Evolutionary conservation across 1,140 invertebrate species (phyloP).

Genomic region (Tetramorium alpestre): DNA sequence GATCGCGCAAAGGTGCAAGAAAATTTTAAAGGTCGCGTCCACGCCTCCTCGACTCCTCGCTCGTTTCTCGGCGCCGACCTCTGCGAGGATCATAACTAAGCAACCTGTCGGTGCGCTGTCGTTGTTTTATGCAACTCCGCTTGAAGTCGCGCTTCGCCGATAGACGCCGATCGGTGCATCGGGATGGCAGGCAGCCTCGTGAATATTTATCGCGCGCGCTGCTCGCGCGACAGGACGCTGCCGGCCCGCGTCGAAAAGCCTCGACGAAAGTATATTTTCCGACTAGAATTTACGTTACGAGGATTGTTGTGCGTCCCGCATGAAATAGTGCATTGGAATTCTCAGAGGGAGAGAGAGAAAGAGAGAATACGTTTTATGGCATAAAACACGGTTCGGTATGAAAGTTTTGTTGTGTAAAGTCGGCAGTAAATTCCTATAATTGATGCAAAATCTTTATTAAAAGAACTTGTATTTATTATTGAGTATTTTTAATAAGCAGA

Average conservation of each 20-base stretch:
- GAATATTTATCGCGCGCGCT: constrained; percentile 68
- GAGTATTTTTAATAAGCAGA: neutral
- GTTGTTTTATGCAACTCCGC: constrained; percentile 76
- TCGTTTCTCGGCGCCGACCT: constrained; percentile 65
- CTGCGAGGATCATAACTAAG: constrained; percentile 77
- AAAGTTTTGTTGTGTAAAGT: neutral
- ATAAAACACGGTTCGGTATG: neutral
- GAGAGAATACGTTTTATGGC: constrained; percentile 14
- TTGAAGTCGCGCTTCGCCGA: constrained; percentile 56
- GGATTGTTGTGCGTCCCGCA: constrained; percentile 3
- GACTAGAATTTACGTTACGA: constrained; percentile 30
- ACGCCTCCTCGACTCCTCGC: constrained; percentile 73
- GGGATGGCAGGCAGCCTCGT: constrained; percentile 64
- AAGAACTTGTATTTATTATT: neutral
- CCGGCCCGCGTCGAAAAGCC: constrained; percentile 59
- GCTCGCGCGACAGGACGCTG: constrained; percentile 57
- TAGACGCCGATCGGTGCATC: constrained; percentile 59
- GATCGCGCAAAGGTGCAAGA: constrained; percentile 66
- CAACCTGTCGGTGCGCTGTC: constrained; percentile 74
- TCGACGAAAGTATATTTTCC: constrained; percentile 28
- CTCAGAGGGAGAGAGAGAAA: neutral
- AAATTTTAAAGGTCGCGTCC: constrained; percentile 82
- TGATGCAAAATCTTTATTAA: neutral
- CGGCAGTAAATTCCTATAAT: neutral
- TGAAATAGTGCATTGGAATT: constrained; percentile 5